Percentiles rank a stretch among this genome's conserved stretches.
These are phyloP conservation scores for Spodoptera littoralis DNA, from an alignment of 2,888 invertebrate species.

Conservation along the genomic window DNA sequence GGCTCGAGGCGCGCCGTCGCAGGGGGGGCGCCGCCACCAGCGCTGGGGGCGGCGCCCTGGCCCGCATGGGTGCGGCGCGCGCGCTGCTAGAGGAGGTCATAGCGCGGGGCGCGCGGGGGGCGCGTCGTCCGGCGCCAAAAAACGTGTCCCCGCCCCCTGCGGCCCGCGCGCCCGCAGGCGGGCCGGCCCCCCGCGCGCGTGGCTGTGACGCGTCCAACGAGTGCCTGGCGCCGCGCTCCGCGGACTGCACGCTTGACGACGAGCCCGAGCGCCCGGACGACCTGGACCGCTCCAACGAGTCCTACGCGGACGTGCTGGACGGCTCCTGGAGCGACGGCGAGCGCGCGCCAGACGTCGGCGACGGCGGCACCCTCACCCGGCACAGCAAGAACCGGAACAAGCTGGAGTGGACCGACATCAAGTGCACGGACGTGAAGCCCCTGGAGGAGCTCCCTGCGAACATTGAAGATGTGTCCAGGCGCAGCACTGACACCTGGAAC, in stretches of 20 bases:
- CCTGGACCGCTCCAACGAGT: slow-evolving; percentile 84
- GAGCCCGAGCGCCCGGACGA: slow-evolving; percentile 69
- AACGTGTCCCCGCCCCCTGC: slow-evolving; percentile 76
- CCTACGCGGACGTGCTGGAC: slow-evolving; percentile 81
- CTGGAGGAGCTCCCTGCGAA: slow-evolving; percentile 21
- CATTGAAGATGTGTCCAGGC: slow-evolving; percentile 64
- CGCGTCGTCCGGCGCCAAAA: slow-evolving; percentile 78
- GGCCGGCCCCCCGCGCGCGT: slow-evolving; percentile 59
- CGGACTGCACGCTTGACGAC: slow-evolving; percentile 76
- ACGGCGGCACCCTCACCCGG: slow-evolving; percentile 64
- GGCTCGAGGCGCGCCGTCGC: slow-evolving; percentile 53
- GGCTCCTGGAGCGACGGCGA: slow-evolving; percentile 80
- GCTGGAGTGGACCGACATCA: slow-evolving; percentile 77
- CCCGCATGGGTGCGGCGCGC: slow-evolving; percentile 48
- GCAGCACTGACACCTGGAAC: slow-evolving; percentile 92
- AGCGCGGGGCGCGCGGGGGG: slow-evolving; percentile 82
- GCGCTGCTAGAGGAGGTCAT: slow-evolving; percentile 91
- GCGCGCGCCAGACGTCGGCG: slow-evolving; percentile 53
- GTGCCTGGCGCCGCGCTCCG: slow-evolving; percentile 78
- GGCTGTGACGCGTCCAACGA: slow-evolving; percentile 76
- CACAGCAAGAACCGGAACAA: slow-evolving; percentile 53
- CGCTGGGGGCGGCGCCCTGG: slow-evolving; percentile 41
- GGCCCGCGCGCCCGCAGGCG: slow-evolving; percentile 87
- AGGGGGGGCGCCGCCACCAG: slow-evolving; percentile 15
- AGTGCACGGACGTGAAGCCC: slow-evolving; percentile 75